Evolutionary conservation across 2,888 invertebrate genomes (phyloP).

Genomic region (Aleiodes leptofemur): DNA sequence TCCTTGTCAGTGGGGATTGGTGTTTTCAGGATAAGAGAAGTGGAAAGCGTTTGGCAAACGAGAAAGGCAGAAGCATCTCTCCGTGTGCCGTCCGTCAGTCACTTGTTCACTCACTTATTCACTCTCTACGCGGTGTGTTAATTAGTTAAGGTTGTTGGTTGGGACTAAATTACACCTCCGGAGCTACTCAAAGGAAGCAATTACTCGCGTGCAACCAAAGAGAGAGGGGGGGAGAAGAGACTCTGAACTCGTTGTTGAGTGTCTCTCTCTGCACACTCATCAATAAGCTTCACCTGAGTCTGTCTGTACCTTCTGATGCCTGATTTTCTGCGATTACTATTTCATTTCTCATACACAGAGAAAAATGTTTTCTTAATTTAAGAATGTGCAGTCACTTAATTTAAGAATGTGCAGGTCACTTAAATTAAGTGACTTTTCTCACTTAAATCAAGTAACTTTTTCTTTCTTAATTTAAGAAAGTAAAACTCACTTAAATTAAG

Average conservation of each 20-base stretch:
- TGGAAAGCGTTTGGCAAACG: constrained; percentile 11
- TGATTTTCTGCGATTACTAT: constrained; percentile 3
- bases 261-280: constrained; percentile 44
- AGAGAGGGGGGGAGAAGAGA: constrained; percentile 45
- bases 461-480: no score
- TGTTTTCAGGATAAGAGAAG: constrained; percentile 26
- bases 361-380: no score
- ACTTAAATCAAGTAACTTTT: no score
- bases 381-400: no score
- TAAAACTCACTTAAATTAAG: no score
- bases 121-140: constrained; percentile 75
- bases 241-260: constrained; percentile 55
- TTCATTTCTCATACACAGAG: no score
- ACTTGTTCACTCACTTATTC: constrained; percentile 69
- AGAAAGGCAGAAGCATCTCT: constrained; percentile 41
- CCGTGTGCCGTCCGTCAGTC: constrained; percentile 64
- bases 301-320: constrained; percentile 28
- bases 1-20: constrained; percentile 6
- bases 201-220: constrained; percentile 73
- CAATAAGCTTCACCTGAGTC: constrained; percentile 33
- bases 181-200: constrained; percentile 77
- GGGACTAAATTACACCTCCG: constrained; percentile 76
- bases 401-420: no score
- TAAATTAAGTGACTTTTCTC: no score
- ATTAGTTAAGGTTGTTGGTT: constrained; percentile 77